Conservation (phyloP, 2,113 vertebrate genomes). For the Grallaria varia region DNA sequence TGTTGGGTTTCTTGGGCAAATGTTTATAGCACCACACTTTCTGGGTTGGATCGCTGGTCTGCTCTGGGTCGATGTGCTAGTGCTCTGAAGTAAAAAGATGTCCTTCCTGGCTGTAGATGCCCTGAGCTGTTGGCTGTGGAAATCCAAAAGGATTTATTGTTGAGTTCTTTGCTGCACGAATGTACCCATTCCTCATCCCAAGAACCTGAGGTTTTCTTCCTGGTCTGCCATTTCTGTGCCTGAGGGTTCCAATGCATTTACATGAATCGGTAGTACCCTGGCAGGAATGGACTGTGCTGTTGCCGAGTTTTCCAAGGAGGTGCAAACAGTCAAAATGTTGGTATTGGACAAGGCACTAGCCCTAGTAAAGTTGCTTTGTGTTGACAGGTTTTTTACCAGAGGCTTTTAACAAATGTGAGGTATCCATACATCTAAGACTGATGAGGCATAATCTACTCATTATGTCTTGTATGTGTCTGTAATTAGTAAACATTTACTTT, state of each 20-base stretch:
- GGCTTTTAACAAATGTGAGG: background rate
- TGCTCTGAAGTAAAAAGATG: background rate
- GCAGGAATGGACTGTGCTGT: background rate
- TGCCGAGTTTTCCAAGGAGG: background rate
- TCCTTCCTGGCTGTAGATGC: background rate
- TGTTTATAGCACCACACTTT: background rate
- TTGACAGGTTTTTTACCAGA: background rate
- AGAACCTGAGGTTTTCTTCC: background rate
- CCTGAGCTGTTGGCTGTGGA: background rate
- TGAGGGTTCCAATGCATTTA: background rate
- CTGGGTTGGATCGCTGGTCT: background rate
- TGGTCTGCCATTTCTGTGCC: background rate
- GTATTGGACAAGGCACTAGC: rapidly evolving
- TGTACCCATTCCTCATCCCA: rapidly evolving
- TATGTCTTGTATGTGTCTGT: background rate
- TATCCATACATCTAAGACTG: background rate
- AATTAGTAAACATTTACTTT: background rate
- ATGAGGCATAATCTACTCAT: background rate
- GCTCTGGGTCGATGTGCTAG: background rate
- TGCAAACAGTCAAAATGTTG: background rate
- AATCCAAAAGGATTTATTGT: background rate
- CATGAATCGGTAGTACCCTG: background rate
- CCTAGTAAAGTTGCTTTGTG: background rate
- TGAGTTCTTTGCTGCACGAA: background rate
- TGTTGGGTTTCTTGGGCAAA: background rate